Evolutionary conservation across 2,113 vertebrate genomes (phyloP).

Genomic region (Cebidichthys violaceus): DNA sequence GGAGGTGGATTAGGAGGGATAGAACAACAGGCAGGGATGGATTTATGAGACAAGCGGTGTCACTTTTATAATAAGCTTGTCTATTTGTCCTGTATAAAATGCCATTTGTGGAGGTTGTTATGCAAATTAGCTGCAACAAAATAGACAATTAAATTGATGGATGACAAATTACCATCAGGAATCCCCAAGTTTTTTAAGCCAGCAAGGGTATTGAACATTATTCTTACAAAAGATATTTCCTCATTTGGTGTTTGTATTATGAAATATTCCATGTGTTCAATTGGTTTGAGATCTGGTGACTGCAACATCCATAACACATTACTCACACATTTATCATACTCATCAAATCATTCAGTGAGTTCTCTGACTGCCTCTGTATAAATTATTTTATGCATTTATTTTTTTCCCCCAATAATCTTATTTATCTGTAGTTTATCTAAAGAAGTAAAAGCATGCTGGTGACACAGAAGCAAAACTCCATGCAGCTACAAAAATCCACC

Average conservation of each 20-base stretch:
- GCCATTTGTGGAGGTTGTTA: background rate
- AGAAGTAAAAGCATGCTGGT: background rate
- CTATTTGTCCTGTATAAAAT: background rate
- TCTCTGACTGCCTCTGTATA: background rate
- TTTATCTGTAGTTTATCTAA: background rate
- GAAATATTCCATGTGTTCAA: slow-evolving; percentile 1
- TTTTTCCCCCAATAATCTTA: background rate
- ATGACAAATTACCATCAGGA: slow-evolving; percentile 12
- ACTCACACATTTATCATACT: slow-evolving; percentile 20
- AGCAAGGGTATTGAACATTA: background rate
- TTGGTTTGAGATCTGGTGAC: background rate
- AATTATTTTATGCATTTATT: background rate
- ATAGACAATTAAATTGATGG: background rate
- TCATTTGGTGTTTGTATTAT: slow-evolving; percentile 18
- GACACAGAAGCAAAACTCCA: background rate
- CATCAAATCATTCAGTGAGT: slow-evolving; percentile 17
- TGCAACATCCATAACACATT: background rate
- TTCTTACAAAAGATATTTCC: slow-evolving; percentile 1
- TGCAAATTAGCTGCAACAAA: slow-evolving; percentile 2
- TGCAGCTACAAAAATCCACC: background rate
- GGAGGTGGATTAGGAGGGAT: slow-evolving; percentile 8
- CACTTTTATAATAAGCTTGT: background rate
- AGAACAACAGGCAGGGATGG: background rate
- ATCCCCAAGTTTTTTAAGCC: background rate
- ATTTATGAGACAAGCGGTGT: slow-evolving; percentile 24